These are phyloP conservation scores for Lasioglossum villosulum DNA, from an alignment of 2,888 invertebrate genomes.

Conservation along the genomic window DNA sequence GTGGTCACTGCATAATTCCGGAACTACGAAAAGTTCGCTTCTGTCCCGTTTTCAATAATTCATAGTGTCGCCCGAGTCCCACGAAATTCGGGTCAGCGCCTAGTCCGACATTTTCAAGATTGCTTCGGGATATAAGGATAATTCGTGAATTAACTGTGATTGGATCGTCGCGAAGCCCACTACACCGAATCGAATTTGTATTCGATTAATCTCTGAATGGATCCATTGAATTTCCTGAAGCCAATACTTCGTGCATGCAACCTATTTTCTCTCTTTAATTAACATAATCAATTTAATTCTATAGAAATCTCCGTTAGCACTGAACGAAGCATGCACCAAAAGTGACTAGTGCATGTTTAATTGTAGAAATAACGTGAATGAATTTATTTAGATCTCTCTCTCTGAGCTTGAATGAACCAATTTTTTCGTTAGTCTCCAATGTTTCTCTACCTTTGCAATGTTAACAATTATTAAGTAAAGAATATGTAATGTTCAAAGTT, in stretches of 20 bases:
- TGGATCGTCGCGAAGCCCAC: neutral
- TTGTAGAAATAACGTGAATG: neutral
- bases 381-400: neutral
- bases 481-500: neutral
- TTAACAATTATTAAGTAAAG: neutral
- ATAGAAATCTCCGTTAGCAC: neutral
- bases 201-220: neutral
- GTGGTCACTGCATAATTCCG: constrained; percentile 22
- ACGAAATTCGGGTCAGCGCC: constrained; percentile 24
- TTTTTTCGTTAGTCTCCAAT: neutral
- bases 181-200: neutral
- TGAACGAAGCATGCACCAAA: too few relatives aligned
- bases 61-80: neutral
- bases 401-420: neutral
- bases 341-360: too few relatives aligned
- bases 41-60: constrained; percentile 27
- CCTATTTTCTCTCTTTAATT: neutral
- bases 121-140: constrained; percentile 36
- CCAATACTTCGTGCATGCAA: neutral
- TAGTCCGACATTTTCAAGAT: constrained; percentile 31
- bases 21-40: constrained; percentile 34
- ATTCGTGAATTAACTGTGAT: constrained; percentile 26
- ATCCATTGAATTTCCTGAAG: neutral
- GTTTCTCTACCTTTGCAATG: neutral
- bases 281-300: neutral